Base-by-base conservation (phyloP, 2,797 vertebrate genomes). In the Glossophaga mutica region DNA sequence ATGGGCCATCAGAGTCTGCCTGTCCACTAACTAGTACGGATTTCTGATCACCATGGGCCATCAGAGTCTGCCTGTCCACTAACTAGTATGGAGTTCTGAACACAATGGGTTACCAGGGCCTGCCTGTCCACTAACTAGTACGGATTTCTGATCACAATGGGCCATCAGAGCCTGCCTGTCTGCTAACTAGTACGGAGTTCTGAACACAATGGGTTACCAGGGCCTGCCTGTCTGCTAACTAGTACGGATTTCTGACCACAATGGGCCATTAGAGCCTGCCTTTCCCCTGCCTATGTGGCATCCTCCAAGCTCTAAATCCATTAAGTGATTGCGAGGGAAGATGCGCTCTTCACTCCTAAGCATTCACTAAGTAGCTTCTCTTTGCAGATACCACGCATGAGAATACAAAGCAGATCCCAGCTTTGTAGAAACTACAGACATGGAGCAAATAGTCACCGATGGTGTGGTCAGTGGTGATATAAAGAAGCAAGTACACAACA, bases 341-440 rank as follows among this genome's bases (percentile, higher is more conserved):
- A 39, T n/a, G 14, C 16, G 21, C 55, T 91, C 70, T 87, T 94
- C 16, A 19, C 10, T 88, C 39, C 19, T 9, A 59, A 55, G 4
- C 16, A 79, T 77, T 68, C 48, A 76, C 14, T 48, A n/a, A 62
- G 39, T 90, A 48, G 12, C 50, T 44, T 88, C 26, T 79, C 8
- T 44, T 44, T 93, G 79, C 57, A 87, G 52, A 50, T 76, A 65
- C 15, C 78, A 14, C 62, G 24, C 9, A 24, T 68, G 55, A 74
- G 67, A 88, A 79, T 73, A 79, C n/a, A 86, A 62, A 91, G 52
- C 62, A 74, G 32, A 73, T 67, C 19, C 9, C 62, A 92, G 39
- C 78, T 95, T 82, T 94, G 24, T 50, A 88, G 87, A 42, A 94
- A 89, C 93, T 70, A 77, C n/a, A 78, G 76, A 73, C 24, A 34